These are phyloP conservation scores for Dromius quadrimaculatus DNA, from an alignment of 2,888 invertebrate genomes.

Conservation along the genomic window DNA sequence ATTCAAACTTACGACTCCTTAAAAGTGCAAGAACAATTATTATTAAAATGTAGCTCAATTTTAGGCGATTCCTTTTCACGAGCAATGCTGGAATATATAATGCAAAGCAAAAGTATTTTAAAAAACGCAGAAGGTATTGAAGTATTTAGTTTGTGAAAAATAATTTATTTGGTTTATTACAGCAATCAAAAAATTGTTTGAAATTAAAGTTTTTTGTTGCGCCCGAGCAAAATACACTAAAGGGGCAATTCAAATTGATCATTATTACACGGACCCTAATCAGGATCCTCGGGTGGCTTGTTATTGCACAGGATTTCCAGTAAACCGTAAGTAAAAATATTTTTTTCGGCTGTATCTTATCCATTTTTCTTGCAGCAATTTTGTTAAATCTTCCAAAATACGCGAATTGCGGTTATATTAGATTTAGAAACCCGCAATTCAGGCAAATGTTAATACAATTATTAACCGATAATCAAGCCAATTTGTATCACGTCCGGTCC, in stretches of 20 bases:
- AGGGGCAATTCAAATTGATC: constrained; percentile 62
- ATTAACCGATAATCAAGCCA: constrained; percentile 74
- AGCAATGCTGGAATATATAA: constrained; percentile 69
- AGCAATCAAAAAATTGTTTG: constrained; percentile 73
- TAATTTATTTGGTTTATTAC: constrained; percentile 8
- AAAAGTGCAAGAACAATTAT: constrained; percentile 73
- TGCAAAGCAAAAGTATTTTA: constrained; percentile 7
- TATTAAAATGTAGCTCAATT: constrained; percentile 75
- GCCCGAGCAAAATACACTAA: constrained; percentile 72
- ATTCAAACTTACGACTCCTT: constrained; percentile 75
- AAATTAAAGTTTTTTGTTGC: constrained; percentile 72
- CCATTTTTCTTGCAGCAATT: constrained; percentile 63
- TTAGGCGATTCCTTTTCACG: constrained; percentile 75
- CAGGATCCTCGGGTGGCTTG: constrained; percentile 63
- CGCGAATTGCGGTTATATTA: constrained; percentile 74
- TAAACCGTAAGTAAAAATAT: constrained; percentile 60
- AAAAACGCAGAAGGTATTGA: constrained; percentile 34
- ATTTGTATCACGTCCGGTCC: constrained; percentile 72
- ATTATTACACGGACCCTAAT: constrained; percentile 61
- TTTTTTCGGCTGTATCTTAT: not conserved
- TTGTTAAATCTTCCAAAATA: constrained; percentile 71
- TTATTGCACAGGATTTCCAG: constrained; percentile 64
- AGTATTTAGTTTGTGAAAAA: constrained; percentile 31
- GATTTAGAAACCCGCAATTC: constrained; percentile 71
- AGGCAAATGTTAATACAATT: constrained; percentile 73